These are phyloP conservation scores for Labeo catla DNA, from an alignment of 2,113 vertebrate species.

Conservation along the genomic window DNA sequence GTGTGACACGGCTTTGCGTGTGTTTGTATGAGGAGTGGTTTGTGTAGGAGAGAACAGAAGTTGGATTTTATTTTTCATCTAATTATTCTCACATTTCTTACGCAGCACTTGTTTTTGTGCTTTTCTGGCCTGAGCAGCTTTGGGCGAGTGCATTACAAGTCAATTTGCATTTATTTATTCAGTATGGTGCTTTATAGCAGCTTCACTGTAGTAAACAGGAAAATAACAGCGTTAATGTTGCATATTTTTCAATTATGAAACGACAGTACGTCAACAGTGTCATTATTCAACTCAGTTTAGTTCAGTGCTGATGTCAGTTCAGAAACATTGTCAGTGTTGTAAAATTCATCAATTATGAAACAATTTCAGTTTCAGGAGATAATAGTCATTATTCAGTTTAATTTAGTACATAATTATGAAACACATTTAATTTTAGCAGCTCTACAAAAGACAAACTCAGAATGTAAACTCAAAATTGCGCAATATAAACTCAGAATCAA, in stretches of 20 bases:
- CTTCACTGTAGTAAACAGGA: background rate
- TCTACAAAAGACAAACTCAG: too few species aligned
- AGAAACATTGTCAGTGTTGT: background rate
- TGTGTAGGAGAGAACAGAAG: background rate
- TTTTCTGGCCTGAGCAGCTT: background rate
- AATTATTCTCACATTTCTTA: background rate
- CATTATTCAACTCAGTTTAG: background rate
- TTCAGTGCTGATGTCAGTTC: background rate
- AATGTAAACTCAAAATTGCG: background rate
- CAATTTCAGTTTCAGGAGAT: background rate
- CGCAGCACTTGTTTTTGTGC: background rate
- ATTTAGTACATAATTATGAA: too few species aligned
- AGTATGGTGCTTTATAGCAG: background rate
- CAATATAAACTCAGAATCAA: fast-evolving
- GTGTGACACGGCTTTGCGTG: too few species aligned
- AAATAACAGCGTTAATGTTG: background rate
- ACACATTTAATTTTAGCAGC: too few species aligned
- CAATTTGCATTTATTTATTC: background rate
- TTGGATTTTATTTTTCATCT: background rate
- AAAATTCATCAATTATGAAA: background rate
- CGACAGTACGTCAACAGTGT: background rate
- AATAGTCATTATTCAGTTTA: background rate
- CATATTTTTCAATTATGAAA: background rate
- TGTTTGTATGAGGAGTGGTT: background rate
- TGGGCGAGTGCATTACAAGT: background rate